A percentile compares a stretch with the other conserved stretches of the same genome.
Conservation (phyloP, 2,888 invertebrate genomes). For the Desoria tigrina region DNA sequence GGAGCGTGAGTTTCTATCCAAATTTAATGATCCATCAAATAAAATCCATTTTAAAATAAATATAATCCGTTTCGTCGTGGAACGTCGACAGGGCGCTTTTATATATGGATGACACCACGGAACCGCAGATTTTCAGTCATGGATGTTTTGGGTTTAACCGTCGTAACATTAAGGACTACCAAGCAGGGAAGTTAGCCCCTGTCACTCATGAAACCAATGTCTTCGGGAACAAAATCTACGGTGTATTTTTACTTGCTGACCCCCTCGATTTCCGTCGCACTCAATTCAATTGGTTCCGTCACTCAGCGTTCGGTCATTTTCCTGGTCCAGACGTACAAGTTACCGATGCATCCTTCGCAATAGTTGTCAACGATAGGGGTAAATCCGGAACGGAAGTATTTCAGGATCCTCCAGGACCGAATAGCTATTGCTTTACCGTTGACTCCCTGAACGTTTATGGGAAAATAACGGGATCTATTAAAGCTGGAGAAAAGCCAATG, state of each 20-base stretch:
- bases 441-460: not conserved
- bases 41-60: too few relatives aligned
- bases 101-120: not conserved
- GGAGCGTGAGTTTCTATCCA: conserved; percentile 14
- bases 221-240: not conserved
- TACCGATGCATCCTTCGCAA: not conserved
- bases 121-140: not conserved
- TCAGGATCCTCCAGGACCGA: not conserved
- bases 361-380: conserved; percentile 8
- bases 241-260: not conserved
- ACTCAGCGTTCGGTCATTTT: not conserved
- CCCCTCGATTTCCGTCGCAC: not conserved
- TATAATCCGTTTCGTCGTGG: too few relatives aligned
- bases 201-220: not conserved
- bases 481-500: not conserved
- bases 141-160: conserved; percentile 15
- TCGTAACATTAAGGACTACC: not conserved
- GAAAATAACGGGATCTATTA: not conserved
- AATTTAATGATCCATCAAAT: too few relatives aligned
- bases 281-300: not conserved
- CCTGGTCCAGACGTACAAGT: not conserved
- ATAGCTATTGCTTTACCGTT: not conserved
- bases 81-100: too few relatives aligned
- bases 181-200: not conserved
- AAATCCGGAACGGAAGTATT: not conserved